Evolutionary conservation across 2,797 vertebrate genomes (phyloP).

Genomic region (Channallabes apus): DNA sequence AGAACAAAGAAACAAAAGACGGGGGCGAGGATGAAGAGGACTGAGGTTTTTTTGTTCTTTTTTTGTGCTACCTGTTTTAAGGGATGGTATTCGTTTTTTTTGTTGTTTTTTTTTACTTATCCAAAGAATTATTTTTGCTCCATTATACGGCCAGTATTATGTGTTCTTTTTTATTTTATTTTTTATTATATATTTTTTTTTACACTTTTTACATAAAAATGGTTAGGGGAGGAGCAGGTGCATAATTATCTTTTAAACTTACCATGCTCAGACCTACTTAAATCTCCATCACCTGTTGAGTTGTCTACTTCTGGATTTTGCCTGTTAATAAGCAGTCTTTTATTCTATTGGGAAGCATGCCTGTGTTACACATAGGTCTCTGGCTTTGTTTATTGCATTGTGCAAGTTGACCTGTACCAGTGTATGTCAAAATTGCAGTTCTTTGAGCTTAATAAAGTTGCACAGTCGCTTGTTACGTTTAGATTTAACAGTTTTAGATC

Average conservation of each 20-base stretch:
- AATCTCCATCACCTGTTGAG: slow-evolving; percentile 53
- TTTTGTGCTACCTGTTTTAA: slow-evolving; percentile 49
- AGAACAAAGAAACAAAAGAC: slow-evolving; percentile 90
- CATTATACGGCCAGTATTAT: slow-evolving; percentile 60
- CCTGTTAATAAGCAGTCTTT: slow-evolving; percentile 56
- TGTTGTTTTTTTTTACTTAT: slow-evolving; percentile 56
- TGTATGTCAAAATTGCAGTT: slow-evolving; percentile 56
- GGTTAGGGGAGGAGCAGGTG: slow-evolving; percentile 42
- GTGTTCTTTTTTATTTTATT: slow-evolving; percentile 53
- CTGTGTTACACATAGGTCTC: slow-evolving; percentile 50
- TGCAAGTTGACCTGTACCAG: slow-evolving; percentile 59
- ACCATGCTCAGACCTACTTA: slow-evolving; percentile 48
- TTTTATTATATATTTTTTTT: slow-evolving; percentile 54
- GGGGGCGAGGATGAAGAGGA: slow-evolving; percentile 62
- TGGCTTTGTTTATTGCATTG: slow-evolving; percentile 58
- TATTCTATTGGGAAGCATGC: slow-evolving; percentile 59
- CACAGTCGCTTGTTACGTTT: slow-evolving; percentile 57
- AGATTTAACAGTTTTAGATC: slow-evolving; percentile 43
- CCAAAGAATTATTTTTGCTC: slow-evolving; percentile 69
- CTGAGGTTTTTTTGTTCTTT: slow-evolving; percentile 50
- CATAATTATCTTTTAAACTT: slow-evolving; percentile 45
- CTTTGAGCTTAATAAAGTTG: slow-evolving; percentile 63
- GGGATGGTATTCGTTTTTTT: slow-evolving; percentile 47
- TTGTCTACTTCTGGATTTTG: slow-evolving; percentile 62
- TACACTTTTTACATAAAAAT: slow-evolving; percentile 53